phyloP scores from a whole-genome alignment of 2,888 invertebrate genomes.

The Prosapia bicincta region DNA sequence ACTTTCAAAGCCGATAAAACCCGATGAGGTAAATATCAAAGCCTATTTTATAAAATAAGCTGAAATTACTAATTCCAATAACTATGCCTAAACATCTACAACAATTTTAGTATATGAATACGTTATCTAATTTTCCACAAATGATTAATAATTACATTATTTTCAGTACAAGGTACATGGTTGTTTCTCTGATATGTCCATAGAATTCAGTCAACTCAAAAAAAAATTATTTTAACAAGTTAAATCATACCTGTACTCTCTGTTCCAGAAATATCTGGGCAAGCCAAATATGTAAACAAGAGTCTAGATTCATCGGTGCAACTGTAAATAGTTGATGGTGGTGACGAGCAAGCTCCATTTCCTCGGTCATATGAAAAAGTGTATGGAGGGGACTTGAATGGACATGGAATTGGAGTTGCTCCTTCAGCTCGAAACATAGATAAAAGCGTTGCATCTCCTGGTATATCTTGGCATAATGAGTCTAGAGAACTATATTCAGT shows the following conservation, averaged over 20 bases:
- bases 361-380: slow-evolving; percentile 76
- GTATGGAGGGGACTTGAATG: slow-evolving; percentile 72
- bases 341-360: slow-evolving; percentile 61
- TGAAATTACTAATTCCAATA: too few relatives aligned
- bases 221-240: too few relatives aligned
- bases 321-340: slow-evolving; percentile 66
- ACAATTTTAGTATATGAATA: too few relatives aligned
- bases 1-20: too few relatives aligned
- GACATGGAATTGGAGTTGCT: slow-evolving; percentile 70
- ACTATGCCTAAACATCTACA: too few relatives aligned
- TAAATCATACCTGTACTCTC: slow-evolving; percentile 73
- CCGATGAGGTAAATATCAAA: too few relatives aligned
- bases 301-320: slow-evolving; percentile 80
- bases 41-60: too few relatives aligned
- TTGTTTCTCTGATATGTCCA: too few relatives aligned
- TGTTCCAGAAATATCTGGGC: slow-evolving; percentile 71
- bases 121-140: too few relatives aligned
- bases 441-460: slow-evolving; percentile 67
- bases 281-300: slow-evolving; percentile 77
- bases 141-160: too few relatives aligned
- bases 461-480: slow-evolving; percentile 63
- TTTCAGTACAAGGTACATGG: too few relatives aligned
- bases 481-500: slow-evolving; percentile 44
- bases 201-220: too few relatives aligned
- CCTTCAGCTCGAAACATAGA: slow-evolving; percentile 68